Evolutionary conservation across 1,140 invertebrate species (phyloP).

Genomic region (Charaxes varanes): DNA sequence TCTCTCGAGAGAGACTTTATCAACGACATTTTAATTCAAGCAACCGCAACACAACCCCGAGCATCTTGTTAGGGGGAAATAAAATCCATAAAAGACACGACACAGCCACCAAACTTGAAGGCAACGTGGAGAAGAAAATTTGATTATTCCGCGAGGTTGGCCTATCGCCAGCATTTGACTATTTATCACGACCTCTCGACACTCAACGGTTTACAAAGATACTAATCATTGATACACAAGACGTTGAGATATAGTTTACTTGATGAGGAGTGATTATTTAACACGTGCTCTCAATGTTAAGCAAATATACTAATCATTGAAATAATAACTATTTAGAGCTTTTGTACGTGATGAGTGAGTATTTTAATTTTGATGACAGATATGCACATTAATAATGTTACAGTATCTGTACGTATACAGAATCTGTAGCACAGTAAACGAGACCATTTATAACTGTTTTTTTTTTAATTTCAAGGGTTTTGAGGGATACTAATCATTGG

Average conservation of each 20-base stretch:
- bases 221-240: slow-evolving; percentile 54
- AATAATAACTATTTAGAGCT: too few relatives aligned
- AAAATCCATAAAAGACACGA: slow-evolving; percentile 69
- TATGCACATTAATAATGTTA: too few relatives aligned
- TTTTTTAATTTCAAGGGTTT: too few relatives aligned
- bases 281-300: too few relatives aligned
- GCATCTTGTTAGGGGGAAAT: slow-evolving; percentile 68
- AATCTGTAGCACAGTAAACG: too few relatives aligned
- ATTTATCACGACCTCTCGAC: slow-evolving; percentile 62
- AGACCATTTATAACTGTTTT: too few relatives aligned
- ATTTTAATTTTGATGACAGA: too few relatives aligned
- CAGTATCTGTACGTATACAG: too few relatives aligned
- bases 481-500: too few relatives aligned
- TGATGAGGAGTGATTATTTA: too few relatives aligned
- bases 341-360: too few relatives aligned
- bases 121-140: slow-evolving; percentile 61
- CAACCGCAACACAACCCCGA: slow-evolving; percentile 52
- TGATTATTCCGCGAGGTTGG: slow-evolving; percentile 72
- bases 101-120: slow-evolving; percentile 41
- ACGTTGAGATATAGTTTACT: background rate
- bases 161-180: slow-evolving; percentile 67
- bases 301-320: too few relatives aligned
- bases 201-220: slow-evolving; percentile 62
- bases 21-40: slow-evolving; percentile 68
- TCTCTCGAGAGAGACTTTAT: slow-evolving; percentile 55